Conservation (phyloP, 2,113 vertebrate genomes). For the Rhagologus leucostigma region DNA sequence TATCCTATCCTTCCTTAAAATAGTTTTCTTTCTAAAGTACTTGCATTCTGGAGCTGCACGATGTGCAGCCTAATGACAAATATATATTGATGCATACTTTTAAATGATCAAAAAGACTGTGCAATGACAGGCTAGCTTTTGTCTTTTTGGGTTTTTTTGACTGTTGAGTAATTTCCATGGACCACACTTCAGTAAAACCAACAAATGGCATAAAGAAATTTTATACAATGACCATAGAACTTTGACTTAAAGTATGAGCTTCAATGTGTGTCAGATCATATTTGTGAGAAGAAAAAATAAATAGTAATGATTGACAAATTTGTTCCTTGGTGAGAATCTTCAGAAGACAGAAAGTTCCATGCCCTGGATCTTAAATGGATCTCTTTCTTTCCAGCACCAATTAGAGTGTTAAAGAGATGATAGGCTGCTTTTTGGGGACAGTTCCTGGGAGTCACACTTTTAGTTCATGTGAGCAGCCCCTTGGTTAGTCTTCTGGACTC, state of each 20-base stretch:
- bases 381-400: neutral
- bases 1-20: neutral
- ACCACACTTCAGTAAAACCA: neutral
- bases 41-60: neutral
- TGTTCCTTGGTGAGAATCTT: neutral
- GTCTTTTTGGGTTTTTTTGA: neutral
- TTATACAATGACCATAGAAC: neutral
- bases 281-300: neutral
- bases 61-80: neutral
- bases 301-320: neutral
- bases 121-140: neutral
- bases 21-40: neutral
- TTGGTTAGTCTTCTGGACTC: neutral
- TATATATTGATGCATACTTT: neutral
- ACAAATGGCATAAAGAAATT: neutral
- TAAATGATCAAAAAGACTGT: neutral
- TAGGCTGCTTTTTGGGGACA: neutral
- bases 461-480: neutral
- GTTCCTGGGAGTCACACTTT: neutral
- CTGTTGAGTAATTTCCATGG: neutral
- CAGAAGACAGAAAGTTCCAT: neutral
- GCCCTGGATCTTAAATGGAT: neutral
- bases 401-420: neutral
- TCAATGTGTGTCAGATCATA: neutral
- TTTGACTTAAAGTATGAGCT: neutral